Conservation (phyloP, 2,797 vertebrate genomes). For the Chrysolophus pictus region DNA sequence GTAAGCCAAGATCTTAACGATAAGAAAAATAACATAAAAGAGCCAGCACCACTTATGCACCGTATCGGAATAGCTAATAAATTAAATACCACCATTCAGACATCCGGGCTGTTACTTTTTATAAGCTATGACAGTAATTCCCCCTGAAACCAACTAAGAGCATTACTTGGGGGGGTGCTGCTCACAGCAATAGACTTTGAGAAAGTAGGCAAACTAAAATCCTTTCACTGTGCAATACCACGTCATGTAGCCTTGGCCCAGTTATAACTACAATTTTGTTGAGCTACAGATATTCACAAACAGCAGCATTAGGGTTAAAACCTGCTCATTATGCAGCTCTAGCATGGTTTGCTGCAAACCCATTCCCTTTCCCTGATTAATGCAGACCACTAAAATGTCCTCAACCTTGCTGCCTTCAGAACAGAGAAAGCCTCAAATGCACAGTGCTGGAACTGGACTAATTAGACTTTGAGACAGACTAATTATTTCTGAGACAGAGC, state of each 20-base stretch:
- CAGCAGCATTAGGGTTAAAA: background rate
- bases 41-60: slow-evolving; percentile 23
- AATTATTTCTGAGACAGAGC: slow-evolving; percentile 36
- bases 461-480: slow-evolving; percentile 40
- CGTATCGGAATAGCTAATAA: slow-evolving; percentile 52
- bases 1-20: slow-evolving; percentile 7
- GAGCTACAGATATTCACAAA: background rate
- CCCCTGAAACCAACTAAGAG: background rate
- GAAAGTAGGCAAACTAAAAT: background rate
- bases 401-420: background rate
- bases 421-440: background rate
- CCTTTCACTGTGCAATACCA: background rate
- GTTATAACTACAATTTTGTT: background rate
- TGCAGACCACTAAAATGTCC: background rate
- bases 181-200: background rate
- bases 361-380: background rate
- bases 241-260: background rate
- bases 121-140: background rate
- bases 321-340: background rate
- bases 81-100: slow-evolving; percentile 24
- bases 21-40: background rate
- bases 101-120: slow-evolving; percentile 47
- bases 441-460: slow-evolving; percentile 18
- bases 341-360: background rate
- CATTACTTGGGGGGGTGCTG: background rate